Percentiles rank a stretch among this genome's conserved stretches.
These are phyloP conservation scores for Bubo scandiacus DNA, from an alignment of 2,113 vertebrate genomes.

Conservation along the genomic window DNA sequence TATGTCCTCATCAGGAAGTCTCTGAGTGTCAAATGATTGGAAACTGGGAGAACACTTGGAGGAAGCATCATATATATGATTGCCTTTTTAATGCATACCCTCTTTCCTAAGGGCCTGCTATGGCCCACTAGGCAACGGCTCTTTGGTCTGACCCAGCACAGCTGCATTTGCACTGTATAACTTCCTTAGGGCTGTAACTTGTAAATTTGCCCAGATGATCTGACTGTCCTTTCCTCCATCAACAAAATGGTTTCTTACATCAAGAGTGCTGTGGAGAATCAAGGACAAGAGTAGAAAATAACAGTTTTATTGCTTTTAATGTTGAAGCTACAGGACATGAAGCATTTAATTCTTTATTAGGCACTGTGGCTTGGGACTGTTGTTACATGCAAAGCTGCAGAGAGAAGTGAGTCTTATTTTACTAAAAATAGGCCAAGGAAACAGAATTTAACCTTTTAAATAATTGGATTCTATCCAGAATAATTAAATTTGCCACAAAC, in stretches of 20 bases:
- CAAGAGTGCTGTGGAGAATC: neutral
- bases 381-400: neutral
- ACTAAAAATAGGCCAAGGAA: neutral
- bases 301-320: neutral
- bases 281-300: neutral
- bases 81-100: neutral
- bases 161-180: neutral
- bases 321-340: neutral
- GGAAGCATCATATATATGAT: neutral
- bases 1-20: neutral
- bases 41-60: neutral
- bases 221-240: neutral
- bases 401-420: neutral
- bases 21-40: neutral
- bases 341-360: neutral
- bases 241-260: neutral
- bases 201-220: neutral
- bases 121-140: neutral
- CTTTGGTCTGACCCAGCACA: neutral
- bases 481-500: neutral
- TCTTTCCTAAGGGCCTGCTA: neutral
- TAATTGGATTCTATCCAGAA: neutral
- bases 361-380: neutral
- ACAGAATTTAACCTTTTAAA: neutral
- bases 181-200: neutral